These are phyloP conservation scores for Coilia nasus DNA, from an alignment of 2,797 vertebrate genomes.

Conservation along the genomic window DNA sequence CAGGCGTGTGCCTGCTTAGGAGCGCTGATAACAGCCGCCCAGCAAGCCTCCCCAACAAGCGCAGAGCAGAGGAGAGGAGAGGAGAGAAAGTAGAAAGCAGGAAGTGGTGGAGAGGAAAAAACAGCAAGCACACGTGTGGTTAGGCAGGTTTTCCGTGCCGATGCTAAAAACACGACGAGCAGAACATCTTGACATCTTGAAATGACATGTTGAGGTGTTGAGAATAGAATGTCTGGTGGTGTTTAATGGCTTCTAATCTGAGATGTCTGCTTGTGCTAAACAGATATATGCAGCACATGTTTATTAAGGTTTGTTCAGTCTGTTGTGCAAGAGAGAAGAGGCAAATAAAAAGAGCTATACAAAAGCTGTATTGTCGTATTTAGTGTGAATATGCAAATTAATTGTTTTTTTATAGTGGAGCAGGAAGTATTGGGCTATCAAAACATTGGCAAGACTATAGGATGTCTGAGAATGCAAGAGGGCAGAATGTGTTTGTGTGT, in stretches of 20 bases:
- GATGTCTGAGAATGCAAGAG: not conserved
- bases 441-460: not conserved
- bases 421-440: not conserved
- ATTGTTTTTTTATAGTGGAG: not conserved
- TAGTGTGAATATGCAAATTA: not conserved
- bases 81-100: not conserved
- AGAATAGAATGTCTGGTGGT: not conserved
- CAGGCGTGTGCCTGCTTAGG: not conserved
- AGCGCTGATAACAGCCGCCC: not conserved
- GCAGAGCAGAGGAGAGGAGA: no score
- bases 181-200: not conserved
- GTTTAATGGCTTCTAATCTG: not conserved
- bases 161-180: not conserved
- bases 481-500: not conserved
- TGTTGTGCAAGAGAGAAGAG: not conserved
- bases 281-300: not conserved
- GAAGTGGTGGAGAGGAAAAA: not conserved
- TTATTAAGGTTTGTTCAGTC: not conserved
- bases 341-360: not conserved
- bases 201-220: not conserved
- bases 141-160: constrained; percentile 6
- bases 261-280: not conserved
- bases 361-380: not conserved
- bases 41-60: not conserved
- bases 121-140: constrained; percentile 1